These are phyloP conservation scores for Galagoides demidoff DNA, from an alignment of 2,797 vertebrate genomes.

Conservation along the genomic window DNA sequence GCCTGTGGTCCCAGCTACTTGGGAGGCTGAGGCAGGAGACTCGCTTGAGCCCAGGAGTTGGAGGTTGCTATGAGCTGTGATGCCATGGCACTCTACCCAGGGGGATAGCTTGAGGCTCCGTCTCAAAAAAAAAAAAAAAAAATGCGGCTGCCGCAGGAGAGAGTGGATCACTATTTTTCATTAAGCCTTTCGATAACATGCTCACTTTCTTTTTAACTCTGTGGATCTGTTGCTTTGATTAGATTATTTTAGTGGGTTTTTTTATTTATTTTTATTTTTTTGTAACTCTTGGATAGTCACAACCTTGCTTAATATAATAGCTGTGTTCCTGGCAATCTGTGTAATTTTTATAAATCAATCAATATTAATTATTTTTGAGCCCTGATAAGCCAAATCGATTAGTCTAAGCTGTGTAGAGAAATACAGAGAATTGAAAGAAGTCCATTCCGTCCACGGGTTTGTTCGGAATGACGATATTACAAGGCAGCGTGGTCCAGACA, in stretches of 20 bases:
- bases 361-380: neutral
- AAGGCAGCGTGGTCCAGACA: neutral
- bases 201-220: constrained; percentile 13
- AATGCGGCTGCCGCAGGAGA: neutral
- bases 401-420: constrained; percentile 3
- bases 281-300: neutral
- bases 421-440: neutral
- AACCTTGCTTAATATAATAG: neutral
- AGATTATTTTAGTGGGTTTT: neutral
- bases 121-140: too few species aligned
- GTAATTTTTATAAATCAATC: constrained; percentile 20
- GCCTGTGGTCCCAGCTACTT: too few species aligned
- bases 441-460: neutral
- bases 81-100: too few species aligned
- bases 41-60: too few species aligned
- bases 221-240: constrained; percentile 4
- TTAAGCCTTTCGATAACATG: neutral
- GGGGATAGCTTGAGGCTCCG: too few species aligned
- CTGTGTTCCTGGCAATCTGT: neutral
- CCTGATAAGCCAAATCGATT: constrained; percentile 1
- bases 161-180: neutral
- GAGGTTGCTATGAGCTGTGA: too few species aligned
- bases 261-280: too few species aligned
- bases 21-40: too few species aligned
- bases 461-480: neutral